Conservation (phyloP, 2,113 vertebrate genomes). For the Solenodon paradoxus region DNA sequence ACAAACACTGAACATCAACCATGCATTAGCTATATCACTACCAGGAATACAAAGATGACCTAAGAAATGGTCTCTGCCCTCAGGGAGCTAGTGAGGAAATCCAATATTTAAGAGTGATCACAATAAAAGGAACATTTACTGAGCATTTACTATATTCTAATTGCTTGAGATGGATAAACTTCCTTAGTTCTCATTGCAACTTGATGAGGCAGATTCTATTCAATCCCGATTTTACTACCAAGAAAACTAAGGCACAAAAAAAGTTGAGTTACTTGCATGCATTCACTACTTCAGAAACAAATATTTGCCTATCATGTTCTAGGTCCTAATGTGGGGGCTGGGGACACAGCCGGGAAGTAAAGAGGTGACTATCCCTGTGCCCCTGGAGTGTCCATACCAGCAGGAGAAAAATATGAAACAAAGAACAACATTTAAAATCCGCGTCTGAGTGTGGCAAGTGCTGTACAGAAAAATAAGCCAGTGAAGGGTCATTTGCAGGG, state of each 20-base stretch:
- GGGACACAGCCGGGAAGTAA: background rate
- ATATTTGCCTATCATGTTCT: background rate
- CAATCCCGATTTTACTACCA: background rate
- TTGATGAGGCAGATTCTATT: background rate
- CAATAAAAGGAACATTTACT: background rate
- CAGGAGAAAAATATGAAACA: background rate
- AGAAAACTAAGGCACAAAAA: background rate
- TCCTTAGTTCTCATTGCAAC: background rate
- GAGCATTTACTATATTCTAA: background rate
- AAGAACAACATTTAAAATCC: background rate
- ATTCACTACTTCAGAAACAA: background rate
- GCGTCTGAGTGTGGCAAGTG: background rate
- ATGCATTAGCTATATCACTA: background rate
- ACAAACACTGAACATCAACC: background rate
- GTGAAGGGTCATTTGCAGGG: background rate
- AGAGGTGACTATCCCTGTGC: background rate
- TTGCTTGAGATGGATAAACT: background rate
- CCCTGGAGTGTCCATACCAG: background rate
- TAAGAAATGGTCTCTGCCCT: background rate
- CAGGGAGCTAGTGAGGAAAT: background rate
- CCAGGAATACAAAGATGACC: background rate
- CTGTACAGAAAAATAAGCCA: background rate
- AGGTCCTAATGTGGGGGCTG: background rate
- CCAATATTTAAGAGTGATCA: background rate
- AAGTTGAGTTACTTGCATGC: background rate